Conservation (phyloP, 2,888 invertebrate genomes). For the Lordiphosa fenestrarum region DNA sequence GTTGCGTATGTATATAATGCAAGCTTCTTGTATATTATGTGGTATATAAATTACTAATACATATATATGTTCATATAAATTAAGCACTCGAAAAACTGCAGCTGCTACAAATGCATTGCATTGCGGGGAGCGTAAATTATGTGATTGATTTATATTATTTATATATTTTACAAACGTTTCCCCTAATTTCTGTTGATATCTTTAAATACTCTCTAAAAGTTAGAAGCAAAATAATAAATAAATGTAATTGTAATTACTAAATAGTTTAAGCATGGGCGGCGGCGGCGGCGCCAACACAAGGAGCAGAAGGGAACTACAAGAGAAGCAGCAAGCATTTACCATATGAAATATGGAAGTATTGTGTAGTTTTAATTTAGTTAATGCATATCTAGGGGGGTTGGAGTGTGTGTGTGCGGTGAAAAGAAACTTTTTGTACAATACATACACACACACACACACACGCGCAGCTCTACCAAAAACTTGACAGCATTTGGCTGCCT, state of each 20-base stretch:
- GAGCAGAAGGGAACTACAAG: too few species aligned
- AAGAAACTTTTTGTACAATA: conserved; percentile 45
- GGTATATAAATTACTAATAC: conserved; percentile 67
- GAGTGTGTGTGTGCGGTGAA: not conserved
- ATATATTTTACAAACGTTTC: too few species aligned
- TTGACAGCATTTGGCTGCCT: too few species aligned
- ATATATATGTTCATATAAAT: conserved; percentile 51
- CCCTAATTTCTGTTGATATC: conserved; percentile 9
- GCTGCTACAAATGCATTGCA: conserved; percentile 59
- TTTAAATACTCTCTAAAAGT: not conserved
- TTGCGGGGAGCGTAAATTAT: too few species aligned
- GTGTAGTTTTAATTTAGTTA: conserved; percentile 21
- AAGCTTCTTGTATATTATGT: conserved; percentile 34
- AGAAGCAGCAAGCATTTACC: conserved; percentile 17
- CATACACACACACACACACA: conserved; percentile 33
- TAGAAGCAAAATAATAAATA: too few species aligned
- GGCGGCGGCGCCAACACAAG: too few species aligned
- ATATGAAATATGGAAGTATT: conserved; percentile 4
- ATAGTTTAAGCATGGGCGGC: too few species aligned
- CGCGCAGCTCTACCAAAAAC: conserved; percentile 1
- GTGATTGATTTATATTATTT: too few species aligned
- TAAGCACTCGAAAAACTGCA: conserved; percentile 69
- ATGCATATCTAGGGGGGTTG: too few species aligned
- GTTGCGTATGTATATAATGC: conserved; percentile 42
- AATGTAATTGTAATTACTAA: too few species aligned